phyloP scores from a whole-genome alignment of 2,888 invertebrate genomes.

The Eurytoma californica region DNA sequence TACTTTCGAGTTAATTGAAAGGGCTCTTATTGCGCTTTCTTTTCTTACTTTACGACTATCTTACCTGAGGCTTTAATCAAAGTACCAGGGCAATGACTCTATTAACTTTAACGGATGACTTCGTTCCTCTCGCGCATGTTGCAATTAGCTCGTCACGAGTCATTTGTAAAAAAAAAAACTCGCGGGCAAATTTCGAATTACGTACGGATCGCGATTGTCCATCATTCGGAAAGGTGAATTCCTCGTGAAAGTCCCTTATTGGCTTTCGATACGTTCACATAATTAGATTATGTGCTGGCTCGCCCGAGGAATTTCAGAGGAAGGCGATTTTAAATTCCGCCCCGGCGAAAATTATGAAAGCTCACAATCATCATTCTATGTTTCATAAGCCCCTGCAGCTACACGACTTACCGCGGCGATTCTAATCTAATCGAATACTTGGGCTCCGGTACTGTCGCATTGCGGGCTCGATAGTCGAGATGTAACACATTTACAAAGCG shows the following conservation, averaged over 20 bases:
- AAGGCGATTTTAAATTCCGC: not conserved
- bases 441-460: slow-evolving; percentile 16
- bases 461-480: slow-evolving; percentile 12
- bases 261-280: slow-evolving; percentile 4
- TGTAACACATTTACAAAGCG: slow-evolving; percentile 32
- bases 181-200: no score
- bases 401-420: slow-evolving; percentile 17
- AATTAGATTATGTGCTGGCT: slow-evolving; percentile 7
- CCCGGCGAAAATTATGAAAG: slow-evolving; percentile 29
- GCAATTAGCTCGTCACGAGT: no score
- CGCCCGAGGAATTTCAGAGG: not conserved
- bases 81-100: no score
- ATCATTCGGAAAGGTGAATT: not conserved
- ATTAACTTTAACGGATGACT: no score
- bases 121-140: no score
- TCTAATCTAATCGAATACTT: slow-evolving; percentile 42
- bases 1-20: not conserved
- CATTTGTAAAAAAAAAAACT: no score
- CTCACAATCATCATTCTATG: not conserved
- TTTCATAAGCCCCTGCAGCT: slow-evolving; percentile 29
- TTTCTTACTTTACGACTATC: no score
- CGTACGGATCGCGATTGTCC: not conserved
- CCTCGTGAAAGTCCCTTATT: slow-evolving; percentile 18
- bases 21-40: no score
- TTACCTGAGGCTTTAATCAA: no score